phyloP scores from a whole-genome alignment of 2,113 vertebrate species.

The Prietella phreatophila region DNA sequence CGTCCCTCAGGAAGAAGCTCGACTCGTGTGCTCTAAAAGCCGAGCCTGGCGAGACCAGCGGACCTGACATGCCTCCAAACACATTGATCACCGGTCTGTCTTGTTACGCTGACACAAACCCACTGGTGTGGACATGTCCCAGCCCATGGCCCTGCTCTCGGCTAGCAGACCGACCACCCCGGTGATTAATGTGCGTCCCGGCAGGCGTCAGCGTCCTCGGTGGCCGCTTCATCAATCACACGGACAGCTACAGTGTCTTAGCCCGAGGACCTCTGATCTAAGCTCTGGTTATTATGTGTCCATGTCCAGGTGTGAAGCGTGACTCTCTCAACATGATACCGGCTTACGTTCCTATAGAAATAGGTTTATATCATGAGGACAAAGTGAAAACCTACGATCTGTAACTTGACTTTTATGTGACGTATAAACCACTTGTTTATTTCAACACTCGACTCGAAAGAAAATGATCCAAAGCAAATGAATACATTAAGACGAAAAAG shows the following conservation, averaged over 20 bases:
- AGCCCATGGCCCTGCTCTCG: conserved; percentile 19
- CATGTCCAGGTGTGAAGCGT: neutral
- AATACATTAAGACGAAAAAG: neutral
- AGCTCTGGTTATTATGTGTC: neutral
- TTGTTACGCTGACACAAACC: conserved; percentile 51
- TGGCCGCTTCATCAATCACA: conserved; percentile 43
- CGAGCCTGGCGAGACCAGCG: neutral
- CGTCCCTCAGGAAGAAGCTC: neutral
- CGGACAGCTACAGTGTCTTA: conserved; percentile 32
- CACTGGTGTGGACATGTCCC: conserved; percentile 25
- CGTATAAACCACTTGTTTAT: neutral
- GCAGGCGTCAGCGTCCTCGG: conserved; percentile 16
- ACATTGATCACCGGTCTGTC: conserved; percentile 50
- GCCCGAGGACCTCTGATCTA: conserved; percentile 7
- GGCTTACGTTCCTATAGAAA: neutral
- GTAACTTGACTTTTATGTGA: neutral
- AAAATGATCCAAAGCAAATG: neutral
- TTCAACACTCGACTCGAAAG: neutral
- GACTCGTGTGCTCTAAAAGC: conserved; percentile 1
- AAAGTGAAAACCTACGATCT: neutral
- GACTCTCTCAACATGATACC: neutral
- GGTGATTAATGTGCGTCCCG: conserved; percentile 45
- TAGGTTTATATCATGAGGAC: neutral
- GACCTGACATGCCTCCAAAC: conserved; percentile 29
- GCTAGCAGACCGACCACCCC: conserved; percentile 23